These are phyloP conservation scores for Tonatia bakeri DNA, from an alignment of 2,113 vertebrate genomes.

Conservation along the genomic window DNA sequence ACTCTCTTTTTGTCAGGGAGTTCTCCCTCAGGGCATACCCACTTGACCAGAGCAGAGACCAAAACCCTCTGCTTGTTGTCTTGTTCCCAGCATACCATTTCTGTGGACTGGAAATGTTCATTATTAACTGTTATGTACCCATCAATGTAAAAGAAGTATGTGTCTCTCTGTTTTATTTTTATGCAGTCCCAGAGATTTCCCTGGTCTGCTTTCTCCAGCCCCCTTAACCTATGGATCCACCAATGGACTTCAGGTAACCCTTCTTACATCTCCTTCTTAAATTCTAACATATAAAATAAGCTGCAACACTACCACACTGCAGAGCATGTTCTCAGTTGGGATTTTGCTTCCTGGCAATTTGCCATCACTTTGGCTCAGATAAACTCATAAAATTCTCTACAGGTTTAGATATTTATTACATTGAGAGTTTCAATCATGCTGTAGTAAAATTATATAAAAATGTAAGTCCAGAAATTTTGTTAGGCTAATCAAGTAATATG, in stretches of 20 bases:
- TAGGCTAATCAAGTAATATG: neutral
- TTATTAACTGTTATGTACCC: neutral
- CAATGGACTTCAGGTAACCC: neutral
- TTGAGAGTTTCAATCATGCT: neutral
- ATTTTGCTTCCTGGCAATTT: neutral
- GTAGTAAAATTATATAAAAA: neutral
- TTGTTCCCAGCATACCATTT: neutral
- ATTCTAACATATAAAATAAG: neutral
- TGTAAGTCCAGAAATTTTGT: neutral
- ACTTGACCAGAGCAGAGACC: neutral
- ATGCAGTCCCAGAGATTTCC: neutral
- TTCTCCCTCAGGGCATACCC: neutral
- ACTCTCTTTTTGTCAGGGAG: neutral
- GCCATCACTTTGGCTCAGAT: neutral
- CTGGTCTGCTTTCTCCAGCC: neutral
- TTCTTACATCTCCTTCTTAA: neutral
- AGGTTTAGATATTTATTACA: neutral
- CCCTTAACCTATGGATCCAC: neutral
- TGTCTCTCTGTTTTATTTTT: neutral
- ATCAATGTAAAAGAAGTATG: neutral
- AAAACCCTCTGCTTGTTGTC: neutral
- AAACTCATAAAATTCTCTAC: neutral
- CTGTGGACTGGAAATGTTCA: neutral
- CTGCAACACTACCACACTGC: neutral
- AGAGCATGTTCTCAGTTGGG: neutral